phyloP scores from a whole-genome alignment of 2,797 vertebrate genomes.

The Sebastes matsubarae region DNA sequence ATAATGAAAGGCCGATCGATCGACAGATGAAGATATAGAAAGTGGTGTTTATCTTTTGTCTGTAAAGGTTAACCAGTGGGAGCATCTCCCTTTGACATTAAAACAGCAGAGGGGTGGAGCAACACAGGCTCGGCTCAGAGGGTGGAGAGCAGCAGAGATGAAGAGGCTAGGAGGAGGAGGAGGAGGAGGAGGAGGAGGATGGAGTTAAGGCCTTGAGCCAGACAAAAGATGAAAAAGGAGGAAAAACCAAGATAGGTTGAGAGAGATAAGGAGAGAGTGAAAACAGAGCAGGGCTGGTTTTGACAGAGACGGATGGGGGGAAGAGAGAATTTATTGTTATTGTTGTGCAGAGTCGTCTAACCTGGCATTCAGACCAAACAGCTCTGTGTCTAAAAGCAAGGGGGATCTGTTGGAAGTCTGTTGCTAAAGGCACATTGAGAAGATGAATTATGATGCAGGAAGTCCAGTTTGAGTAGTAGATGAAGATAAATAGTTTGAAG shows the following conservation, averaged over 20 bases:
- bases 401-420: neutral
- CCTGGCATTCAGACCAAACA: neutral
- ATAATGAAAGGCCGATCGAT: neutral
- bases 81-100: slow-evolving; percentile 61
- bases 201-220: slow-evolving; percentile 15
- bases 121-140: slow-evolving; percentile 15
- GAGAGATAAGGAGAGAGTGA: slow-evolving; percentile 16
- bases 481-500: neutral
- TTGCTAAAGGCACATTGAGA: neutral
- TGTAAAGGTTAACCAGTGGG: slow-evolving; percentile 72
- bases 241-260: neutral
- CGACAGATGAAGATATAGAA: slow-evolving; percentile 31
- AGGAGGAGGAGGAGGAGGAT: neutral
- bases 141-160: slow-evolving; percentile 16
- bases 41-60: slow-evolving; percentile 43
- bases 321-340: neutral
- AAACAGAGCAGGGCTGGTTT: slow-evolving; percentile 4
- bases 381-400: neutral
- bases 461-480: neutral
- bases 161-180: neutral
- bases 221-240: slow-evolving; percentile 20
- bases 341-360: neutral
- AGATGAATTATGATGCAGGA: neutral
- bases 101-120: slow-evolving; percentile 35
- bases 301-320: slow-evolving; percentile 1